These are phyloP conservation scores for Macrosteles quadrilineatus DNA, from an alignment of 1,140 invertebrate genomes.

Conservation along the genomic window DNA sequence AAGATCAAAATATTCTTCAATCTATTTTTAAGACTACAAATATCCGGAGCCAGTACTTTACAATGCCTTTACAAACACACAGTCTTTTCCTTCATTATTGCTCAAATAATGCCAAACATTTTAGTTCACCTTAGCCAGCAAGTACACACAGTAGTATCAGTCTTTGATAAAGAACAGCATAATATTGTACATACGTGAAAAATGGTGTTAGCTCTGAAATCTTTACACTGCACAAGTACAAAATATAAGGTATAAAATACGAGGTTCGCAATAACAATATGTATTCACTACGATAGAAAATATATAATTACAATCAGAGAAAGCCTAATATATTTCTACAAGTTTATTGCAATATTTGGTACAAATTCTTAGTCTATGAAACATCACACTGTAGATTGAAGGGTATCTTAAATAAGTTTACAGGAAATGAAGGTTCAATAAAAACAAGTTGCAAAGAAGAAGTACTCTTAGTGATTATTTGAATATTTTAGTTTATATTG, in stretches of 20 bases:
- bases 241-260: conserved; percentile 15
- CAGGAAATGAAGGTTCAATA: too few species aligned
- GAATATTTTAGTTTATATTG: background rate
- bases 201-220: conserved; percentile 4
- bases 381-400: background rate
- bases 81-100: background rate
- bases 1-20: background rate
- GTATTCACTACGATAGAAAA: background rate
- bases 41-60: background rate
- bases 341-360: conserved; percentile 11
- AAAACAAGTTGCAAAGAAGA: too few species aligned
- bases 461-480: background rate
- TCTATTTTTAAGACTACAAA: background rate
- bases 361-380: background rate
- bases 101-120: background rate
- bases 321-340: background rate
- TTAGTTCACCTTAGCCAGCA: background rate
- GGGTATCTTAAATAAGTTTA: background rate
- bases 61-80: background rate
- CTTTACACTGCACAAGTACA: background rate
- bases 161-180: conserved; percentile 2
- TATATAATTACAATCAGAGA: background rate
- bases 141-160: background rate
- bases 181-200: background rate
- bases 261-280: background rate